These are phyloP conservation scores for Luehdorfia chinensis DNA, from an alignment of 1,140 invertebrate genomes.

Conservation along the genomic window DNA sequence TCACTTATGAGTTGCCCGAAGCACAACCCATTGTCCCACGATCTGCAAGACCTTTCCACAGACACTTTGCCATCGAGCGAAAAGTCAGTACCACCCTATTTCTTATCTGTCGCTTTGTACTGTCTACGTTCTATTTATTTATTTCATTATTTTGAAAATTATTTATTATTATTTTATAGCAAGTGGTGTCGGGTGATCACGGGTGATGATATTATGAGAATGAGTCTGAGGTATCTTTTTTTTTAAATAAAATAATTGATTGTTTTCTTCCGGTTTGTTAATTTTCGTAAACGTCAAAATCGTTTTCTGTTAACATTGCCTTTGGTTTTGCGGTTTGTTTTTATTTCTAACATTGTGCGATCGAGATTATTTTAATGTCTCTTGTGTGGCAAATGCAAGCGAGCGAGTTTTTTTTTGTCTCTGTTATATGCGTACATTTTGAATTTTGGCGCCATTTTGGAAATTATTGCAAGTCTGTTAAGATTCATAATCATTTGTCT, in stretches of 20 bases:
- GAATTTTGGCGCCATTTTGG: background rate
- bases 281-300: no score
- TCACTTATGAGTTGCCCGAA: slow-evolving; percentile 64
- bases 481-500: background rate
- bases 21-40: slow-evolving; percentile 52
- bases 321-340: slow-evolving; percentile 24
- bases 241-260: slow-evolving; percentile 20
- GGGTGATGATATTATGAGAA: slow-evolving; percentile 75
- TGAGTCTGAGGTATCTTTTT: slow-evolving; percentile 75
- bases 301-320: background rate
- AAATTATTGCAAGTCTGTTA: slow-evolving; percentile 4
- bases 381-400: background rate
- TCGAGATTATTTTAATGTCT: background rate
- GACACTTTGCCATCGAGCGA: slow-evolving; percentile 58
- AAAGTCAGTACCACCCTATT: slow-evolving; percentile 45
- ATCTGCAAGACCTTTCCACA: slow-evolving; percentile 40
- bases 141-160: slow-evolving; percentile 31
- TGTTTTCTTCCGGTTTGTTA: slow-evolving; percentile 12
- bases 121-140: slow-evolving; percentile 28
- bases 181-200: slow-evolving; percentile 75
- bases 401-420: background rate
- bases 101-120: slow-evolving; percentile 17
- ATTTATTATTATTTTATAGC: slow-evolving; percentile 57
- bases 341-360: slow-evolving; percentile 12
- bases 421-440: background rate